Evolutionary conservation across 2,888 invertebrate species (phyloP).

Genomic region (Deroplatys truncata): DNA sequence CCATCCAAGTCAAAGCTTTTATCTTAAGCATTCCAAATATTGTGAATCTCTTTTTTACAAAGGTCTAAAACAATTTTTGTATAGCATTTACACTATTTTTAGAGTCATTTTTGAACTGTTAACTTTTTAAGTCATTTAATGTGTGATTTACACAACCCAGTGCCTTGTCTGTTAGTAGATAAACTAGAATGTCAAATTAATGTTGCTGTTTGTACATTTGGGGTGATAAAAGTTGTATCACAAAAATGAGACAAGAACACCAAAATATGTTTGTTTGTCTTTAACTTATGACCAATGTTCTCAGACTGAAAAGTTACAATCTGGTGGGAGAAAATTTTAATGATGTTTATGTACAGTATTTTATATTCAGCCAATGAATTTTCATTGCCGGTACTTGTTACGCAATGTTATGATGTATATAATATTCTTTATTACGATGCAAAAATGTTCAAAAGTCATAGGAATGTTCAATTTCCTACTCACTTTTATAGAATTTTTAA

Average conservation of each 20-base stretch:
- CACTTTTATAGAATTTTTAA: constrained; percentile 19
- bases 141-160: neutral
- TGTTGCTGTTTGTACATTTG: neutral
- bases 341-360: neutral
- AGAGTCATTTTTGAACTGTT: neutral
- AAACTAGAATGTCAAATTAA: neutral
- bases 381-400: neutral
- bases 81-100: neutral
- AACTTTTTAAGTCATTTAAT: neutral
- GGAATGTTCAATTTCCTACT: neutral
- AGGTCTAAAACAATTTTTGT: neutral
- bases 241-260: neutral
- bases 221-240: neutral
- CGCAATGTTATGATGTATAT: neutral
- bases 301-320: neutral
- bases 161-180: neutral
- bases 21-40: neutral
- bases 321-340: neutral
- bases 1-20: neutral
- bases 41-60: neutral
- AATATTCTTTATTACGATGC: constrained; percentile 3
- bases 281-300: neutral
- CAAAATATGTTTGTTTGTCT: neutral
- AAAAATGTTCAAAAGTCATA: constrained; percentile 8
- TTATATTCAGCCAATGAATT: neutral